Evolutionary conservation across 2,113 vertebrate genomes (phyloP), one percentile per base, ranked within the genome.

Genomic region (Eclectus roratus): DNA sequence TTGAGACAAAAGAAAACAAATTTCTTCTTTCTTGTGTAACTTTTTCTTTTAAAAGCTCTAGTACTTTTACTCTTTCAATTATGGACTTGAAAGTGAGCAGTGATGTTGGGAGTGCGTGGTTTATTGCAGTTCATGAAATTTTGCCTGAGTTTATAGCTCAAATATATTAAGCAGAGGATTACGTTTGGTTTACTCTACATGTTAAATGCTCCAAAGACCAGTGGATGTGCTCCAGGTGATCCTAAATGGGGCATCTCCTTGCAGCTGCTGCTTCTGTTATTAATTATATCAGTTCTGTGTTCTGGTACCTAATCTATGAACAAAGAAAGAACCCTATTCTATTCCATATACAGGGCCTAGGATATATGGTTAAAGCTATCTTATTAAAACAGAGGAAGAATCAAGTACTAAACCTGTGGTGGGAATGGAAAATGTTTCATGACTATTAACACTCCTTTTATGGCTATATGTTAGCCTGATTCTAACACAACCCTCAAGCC

Each of bases 371-470:
- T 94, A 79, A 80, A 80, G 43, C 58, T 94, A 74, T 91, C 43
- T 61, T 83, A 79, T 83, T 80, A 61, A 91, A 91, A 87, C 15
- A 74, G 53, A 73, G 82, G 87, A 94, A 88, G 66, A 73, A 94
- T 25, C 53, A 84, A 79, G 61, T 94, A 88, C 53, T 83, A 80
- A 80, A 80, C 33, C 28, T 79, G 24, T 46, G 25, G 61, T 88
- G 55, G n/a, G 43, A 88, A 94, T 83, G 52, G 43, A 91, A 94
- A 87, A 83, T 87, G 43, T 82, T 83, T 72, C 91, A 20, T 73
- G 60, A 50, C 61, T 68, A 79, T 77, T 91, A 87, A 87, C 53
- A 63, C 27, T 28, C 31, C 83, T 93, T 93, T 82, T 77, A 77
- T 81, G 64, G 37, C 47, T 35, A 72, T 43, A 19, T 93, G 50